Conservation (phyloP, 2,888 invertebrate species). For the Macrosoma leucophasiata region DNA sequence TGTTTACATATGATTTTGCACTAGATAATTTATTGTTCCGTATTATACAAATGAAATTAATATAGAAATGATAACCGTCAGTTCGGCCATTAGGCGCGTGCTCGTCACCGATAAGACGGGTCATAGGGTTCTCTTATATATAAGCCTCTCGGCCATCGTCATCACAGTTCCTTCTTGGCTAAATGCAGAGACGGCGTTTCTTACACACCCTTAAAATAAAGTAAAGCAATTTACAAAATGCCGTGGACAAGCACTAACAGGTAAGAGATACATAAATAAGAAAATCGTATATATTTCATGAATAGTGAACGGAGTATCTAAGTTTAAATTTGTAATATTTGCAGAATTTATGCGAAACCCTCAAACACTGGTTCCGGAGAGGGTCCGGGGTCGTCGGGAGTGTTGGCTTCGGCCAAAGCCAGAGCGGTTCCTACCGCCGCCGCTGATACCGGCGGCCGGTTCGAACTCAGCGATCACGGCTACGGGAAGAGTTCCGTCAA, state of each 20-base stretch:
- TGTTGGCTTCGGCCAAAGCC: slow-evolving; percentile 22
- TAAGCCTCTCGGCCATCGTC: slow-evolving; percentile 31
- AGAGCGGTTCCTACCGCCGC: slow-evolving; percentile 48
- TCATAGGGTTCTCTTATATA: slow-evolving; percentile 62
- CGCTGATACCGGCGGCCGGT: slow-evolving; percentile 67
- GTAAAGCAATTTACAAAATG: slow-evolving; percentile 50
- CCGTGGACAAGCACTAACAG: slow-evolving; percentile 72
- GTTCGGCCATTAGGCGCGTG: slow-evolving; percentile 54
- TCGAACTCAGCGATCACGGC: slow-evolving; percentile 78
- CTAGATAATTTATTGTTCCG: slow-evolving; percentile 18
- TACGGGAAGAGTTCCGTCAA: slow-evolving; percentile 87
- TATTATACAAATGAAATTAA: slow-evolving; percentile 26
- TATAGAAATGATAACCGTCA: slow-evolving; percentile 30
- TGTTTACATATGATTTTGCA: slow-evolving; percentile 16
- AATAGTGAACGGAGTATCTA: background rate
- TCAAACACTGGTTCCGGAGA: slow-evolving; percentile 58
- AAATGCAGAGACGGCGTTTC: slow-evolving; percentile 57
- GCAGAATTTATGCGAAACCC: slow-evolving; percentile 68
- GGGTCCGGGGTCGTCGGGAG: slow-evolving; percentile 17
- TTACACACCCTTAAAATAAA: slow-evolving; percentile 64
- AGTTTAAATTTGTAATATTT: slow-evolving; percentile 20
- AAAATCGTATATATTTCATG: too few relatives aligned
- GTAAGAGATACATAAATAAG: slow-evolving; percentile 30
- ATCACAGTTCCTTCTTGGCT: slow-evolving; percentile 44
- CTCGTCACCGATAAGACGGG: slow-evolving; percentile 54